phyloP scores from a whole-genome alignment of 2,113 vertebrate genomes.

The Apistogramma diplotaenia region DNA sequence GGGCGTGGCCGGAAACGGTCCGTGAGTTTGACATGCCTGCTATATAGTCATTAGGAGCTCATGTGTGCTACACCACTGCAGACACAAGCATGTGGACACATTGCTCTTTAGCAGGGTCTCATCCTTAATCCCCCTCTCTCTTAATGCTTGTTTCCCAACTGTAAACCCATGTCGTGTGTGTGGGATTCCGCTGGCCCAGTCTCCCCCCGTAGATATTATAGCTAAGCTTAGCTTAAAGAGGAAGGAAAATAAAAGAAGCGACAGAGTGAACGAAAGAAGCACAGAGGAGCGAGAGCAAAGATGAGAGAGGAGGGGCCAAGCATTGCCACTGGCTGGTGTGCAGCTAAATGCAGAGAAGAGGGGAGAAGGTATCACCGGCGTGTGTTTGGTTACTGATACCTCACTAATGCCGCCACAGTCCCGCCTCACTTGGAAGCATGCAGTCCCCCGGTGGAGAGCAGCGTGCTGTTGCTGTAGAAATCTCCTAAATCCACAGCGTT shows the following conservation, averaged over 20 bases:
- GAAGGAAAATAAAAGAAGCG: not conserved
- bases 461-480: not conserved
- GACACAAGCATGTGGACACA: not conserved
- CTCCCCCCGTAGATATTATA: slow-evolving; percentile 22
- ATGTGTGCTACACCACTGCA: not conserved
- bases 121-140: slow-evolving; percentile 12
- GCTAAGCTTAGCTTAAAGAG: slow-evolving; percentile 37
- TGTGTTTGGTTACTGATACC: slow-evolving; percentile 40
- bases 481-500: slow-evolving; percentile 10
- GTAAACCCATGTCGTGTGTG: slow-evolving; percentile 23
- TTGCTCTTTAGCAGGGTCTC: slow-evolving; percentile 39
- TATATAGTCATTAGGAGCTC: not conserved
- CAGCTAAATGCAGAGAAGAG: not conserved
- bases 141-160: slow-evolving; percentile 47
- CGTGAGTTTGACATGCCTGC: no score
- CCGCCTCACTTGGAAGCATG: slow-evolving; percentile 9
- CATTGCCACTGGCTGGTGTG: not conserved
- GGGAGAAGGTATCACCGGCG: not conserved
- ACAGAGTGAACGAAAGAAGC: not conserved
- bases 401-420: slow-evolving; percentile 46
- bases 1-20: no score
- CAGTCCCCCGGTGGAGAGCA: not conserved
- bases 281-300: slow-evolving; percentile 3
- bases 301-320: slow-evolving; percentile 7
- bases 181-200: slow-evolving; percentile 7